A percentile compares a stretch with the other conserved stretches of the same genome.
These are phyloP conservation scores for Oceanodroma leucorhoa DNA, from an alignment of 2,797 vertebrate genomes.

Conservation along the genomic window DNA sequence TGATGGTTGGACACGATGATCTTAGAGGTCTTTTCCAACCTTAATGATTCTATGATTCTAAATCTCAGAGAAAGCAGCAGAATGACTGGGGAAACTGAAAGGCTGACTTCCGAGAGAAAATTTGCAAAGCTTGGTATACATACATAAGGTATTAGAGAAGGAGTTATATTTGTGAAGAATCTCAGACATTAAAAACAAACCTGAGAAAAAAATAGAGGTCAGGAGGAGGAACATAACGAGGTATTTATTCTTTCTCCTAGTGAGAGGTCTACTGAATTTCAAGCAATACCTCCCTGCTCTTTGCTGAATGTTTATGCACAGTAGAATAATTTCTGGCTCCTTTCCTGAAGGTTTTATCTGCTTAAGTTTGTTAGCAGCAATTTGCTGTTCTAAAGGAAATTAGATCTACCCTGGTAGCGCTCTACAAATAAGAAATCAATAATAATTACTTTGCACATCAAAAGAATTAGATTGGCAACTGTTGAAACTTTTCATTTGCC, in stretches of 20 bases:
- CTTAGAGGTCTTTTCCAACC: too few relatives aligned
- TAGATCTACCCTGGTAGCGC: background rate
- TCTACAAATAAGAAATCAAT: background rate
- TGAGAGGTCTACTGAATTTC: background rate
- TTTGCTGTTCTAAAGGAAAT: conserved; percentile 7
- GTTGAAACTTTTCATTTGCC: background rate
- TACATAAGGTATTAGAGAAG: background rate
- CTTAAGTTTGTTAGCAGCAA: background rate
- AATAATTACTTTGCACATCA: background rate
- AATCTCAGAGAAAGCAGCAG: background rate
- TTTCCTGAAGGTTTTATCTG: background rate
- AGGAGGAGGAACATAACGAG: background rate
- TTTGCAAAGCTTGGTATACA: background rate
- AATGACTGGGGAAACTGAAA: background rate
- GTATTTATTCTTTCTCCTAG: background rate
- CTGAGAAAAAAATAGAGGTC: background rate
- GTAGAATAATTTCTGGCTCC: background rate
- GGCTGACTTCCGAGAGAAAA: background rate
- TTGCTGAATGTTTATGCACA: background rate
- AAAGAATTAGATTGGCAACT: background rate
- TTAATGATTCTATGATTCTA: too few relatives aligned
- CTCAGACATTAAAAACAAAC: background rate
- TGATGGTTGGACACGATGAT: too few relatives aligned
- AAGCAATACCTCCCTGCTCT: background rate
- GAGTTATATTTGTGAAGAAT: background rate